Base-by-base conservation (phyloP, 2,888 invertebrate genomes). In the Argyresthia goedartella region DNA sequence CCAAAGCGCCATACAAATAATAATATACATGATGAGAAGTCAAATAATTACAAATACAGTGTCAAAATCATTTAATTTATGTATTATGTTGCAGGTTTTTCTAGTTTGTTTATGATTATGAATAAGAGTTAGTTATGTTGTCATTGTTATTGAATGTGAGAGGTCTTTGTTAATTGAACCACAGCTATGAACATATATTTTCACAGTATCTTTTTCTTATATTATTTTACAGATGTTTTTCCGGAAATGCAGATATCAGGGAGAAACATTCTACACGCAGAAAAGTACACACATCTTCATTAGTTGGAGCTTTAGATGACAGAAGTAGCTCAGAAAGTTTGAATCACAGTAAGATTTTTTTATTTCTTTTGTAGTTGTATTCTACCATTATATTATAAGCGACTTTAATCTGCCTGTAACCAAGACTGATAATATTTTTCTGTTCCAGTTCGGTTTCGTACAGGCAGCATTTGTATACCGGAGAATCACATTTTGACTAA, bases 251-350 rank as follows among this genome's bases (percentile, higher is more conserved):
- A 55, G 78, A 72, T 56, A 69, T 70, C 54, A 85, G 76, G 70
- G 85, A 85, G 45, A 81, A 75, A 57, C 79, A 75, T 61, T 61
- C 67, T 55, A 67, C 71, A 57, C 59, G 65, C 51, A 74, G 80
- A 55, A 86, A 84, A 65, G 72, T 73, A 56, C 88, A 88, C 60
- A 61, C 80, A 54, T 80, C 88, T 44, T 66, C 82, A 50, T 70
- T 85, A 15, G 76, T 87, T 66, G 90, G 90, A 53, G 90, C 88
- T 62, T 81, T 87, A 63, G 90, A 90, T 69, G 90, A 90, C 59
- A 89, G 91, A 64, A 95, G 95, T 77, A 95, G 95, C 71, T 91
- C 90, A 58, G 95, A 95, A 79, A 95, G 95, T 71, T 88, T 95
- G 58, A 92, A n/a, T n/a, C n/a, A n/a, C n/a, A n/a, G n/a, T n/a